Base-by-base conservation (phyloP, 2,888 invertebrate species). In the Pandemis corylana region DNA sequence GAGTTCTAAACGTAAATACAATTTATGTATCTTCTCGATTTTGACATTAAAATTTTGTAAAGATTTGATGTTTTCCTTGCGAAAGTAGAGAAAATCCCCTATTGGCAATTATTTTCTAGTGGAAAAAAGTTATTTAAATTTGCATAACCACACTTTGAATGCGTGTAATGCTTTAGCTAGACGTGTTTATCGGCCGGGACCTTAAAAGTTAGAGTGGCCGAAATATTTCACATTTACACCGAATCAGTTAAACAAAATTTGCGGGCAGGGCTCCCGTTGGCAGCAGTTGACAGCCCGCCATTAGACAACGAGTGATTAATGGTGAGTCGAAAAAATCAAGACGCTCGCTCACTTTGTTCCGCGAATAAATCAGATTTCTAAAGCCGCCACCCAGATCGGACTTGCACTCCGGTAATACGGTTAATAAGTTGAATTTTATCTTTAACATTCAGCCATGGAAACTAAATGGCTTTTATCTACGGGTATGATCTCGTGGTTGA, bases 261-360 rank as follows among this genome's bases (percentile, higher is more conserved):
- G 70, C 44, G 49, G 67, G 46, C 53, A 56, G 59, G 49, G 73
- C 65, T 28, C 28, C 44, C 65, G 71, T 15, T 73, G 75, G 73
- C 72, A 76, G 70, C 73, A 76, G 73, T 71, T 75, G 77, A 77
- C 77, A 69, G 75, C 62, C 73, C 65, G 67, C 77, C 77, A 75
- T 77, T 77, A 76, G 72, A 68, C 56, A 70, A 53, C 65, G 44
- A 12, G 70, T 76, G 76, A 76, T 76, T 75, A 75, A 77, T 77
- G 68, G 63, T 64, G 36, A 49, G 13, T n/a, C 36, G 62, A 73
- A 75, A 77, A 76, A 77, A 78, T 71, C 66, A 72, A 72, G 76
- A 68, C 49, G 70, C 61, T 68, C 59, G 64, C 77, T 61, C 75
- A 70, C 72, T 72, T 72, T 59, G 70, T 64, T 53, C 69, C 72